Evolutionary conservation across 2,888 invertebrate species (phyloP).

Genomic region (Amiota minor): DNA sequence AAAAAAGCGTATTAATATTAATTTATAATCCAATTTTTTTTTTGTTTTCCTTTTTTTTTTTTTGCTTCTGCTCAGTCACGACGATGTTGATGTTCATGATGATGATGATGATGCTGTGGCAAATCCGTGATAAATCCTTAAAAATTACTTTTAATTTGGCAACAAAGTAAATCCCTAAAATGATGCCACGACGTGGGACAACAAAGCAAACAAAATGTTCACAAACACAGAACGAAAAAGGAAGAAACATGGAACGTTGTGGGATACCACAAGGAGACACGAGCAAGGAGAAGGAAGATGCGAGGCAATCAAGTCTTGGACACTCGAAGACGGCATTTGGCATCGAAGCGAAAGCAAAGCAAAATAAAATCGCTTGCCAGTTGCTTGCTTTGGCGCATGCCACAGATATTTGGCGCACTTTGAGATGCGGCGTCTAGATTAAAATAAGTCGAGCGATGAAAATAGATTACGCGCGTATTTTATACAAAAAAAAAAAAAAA

Average conservation of each 20-base stretch:
- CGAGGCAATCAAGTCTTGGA: no score
- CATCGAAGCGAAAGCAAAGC: neutral
- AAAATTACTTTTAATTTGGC: constrained; percentile 61
- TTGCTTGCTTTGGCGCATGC: constrained; percentile 32
- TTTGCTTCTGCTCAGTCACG: constrained; percentile 12
- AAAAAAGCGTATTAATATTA: constrained; percentile 59
- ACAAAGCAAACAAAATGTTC: constrained; percentile 16
- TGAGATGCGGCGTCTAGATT: constrained; percentile 49
- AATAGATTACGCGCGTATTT: constrained; percentile 61
- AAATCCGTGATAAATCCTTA: constrained; percentile 61
- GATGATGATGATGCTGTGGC: constrained; percentile 50
- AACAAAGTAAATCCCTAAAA: constrained; percentile 52
- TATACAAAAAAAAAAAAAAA: constrained; percentile 24
- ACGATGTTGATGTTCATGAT: constrained; percentile 36
- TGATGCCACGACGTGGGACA: constrained; percentile 45
- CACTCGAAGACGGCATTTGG: no score
- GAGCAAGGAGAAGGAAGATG: no score
- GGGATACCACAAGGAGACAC: neutral
- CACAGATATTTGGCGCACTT: constrained; percentile 2
- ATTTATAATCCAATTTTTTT: constrained; percentile 54
- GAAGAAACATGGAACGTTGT: constrained; percentile 7
- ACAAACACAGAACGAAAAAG: constrained; percentile 7
- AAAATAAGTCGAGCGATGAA: constrained; percentile 62
- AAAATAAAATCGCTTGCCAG: constrained; percentile 36
- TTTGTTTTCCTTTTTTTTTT: constrained; percentile 2